A percentile compares a stretch with the other conserved stretches of the same genome.
Evolutionary conservation across 2,888 invertebrate genomes (phyloP).

Genomic region (Cerastis leucographa): DNA sequence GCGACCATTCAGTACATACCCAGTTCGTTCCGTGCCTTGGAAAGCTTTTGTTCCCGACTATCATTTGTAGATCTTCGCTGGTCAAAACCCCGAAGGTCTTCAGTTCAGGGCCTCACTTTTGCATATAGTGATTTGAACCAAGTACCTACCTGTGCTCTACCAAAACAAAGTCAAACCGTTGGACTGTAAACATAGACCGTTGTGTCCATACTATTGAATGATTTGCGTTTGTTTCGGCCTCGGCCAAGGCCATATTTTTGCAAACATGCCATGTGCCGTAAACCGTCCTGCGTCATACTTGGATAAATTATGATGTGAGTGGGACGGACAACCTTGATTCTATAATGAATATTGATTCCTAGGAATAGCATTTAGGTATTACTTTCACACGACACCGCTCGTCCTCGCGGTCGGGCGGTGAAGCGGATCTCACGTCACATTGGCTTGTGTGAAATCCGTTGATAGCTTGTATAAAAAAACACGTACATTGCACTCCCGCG

Average conservation of each 20-base stretch:
- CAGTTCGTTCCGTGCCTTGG: no score
- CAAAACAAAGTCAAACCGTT: constrained; percentile 36
- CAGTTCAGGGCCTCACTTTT: no score
- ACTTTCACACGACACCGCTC: neutral
- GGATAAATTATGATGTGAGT: constrained; percentile 14
- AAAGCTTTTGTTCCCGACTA: no score
- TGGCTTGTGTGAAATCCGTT: no score
- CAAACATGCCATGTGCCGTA: constrained; percentile 22
- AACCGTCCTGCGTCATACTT: constrained; percentile 39
- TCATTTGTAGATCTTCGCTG: no score
- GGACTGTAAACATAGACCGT: constrained; percentile 38
- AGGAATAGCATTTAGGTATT: neutral
- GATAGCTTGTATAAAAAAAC: no score
- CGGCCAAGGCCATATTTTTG: constrained; percentile 41
- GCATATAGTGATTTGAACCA: neutral
- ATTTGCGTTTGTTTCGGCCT: constrained; percentile 36
- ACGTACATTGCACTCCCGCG: no score
- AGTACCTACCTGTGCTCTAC: neutral
- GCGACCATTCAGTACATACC: no score
- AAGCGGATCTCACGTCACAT: no score
- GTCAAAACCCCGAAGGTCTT: no score
- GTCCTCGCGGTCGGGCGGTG: neutral
- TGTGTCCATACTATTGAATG: constrained; percentile 32
- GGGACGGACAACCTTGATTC: neutral
- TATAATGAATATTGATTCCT: neutral